phyloP scores from a whole-genome alignment of 2,797 vertebrate species.

The Hippoglossus hippoglossus region DNA sequence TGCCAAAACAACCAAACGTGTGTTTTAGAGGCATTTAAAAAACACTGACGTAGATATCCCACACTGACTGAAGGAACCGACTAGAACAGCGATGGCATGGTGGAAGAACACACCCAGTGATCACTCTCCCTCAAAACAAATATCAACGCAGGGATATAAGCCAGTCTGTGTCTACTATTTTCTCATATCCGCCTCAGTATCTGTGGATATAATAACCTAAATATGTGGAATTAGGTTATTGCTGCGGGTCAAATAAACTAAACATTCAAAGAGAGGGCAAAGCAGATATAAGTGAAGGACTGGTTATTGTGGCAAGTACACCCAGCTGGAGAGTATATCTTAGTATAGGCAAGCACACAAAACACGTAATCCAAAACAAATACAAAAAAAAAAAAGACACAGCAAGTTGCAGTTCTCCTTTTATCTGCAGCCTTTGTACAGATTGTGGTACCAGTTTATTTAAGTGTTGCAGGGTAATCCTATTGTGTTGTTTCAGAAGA shows the following conservation, averaged over 20 bases:
- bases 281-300: constrained; percentile 22
- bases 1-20: constrained; percentile 36
- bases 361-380: constrained; percentile 3
- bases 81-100: constrained; percentile 47
- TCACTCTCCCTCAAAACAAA: constrained; percentile 72
- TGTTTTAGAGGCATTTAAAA: constrained; percentile 41
- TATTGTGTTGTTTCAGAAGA: constrained; percentile 25
- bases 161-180: constrained; percentile 54
- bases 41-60: constrained; percentile 32
- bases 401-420: constrained; percentile 3
- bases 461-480: constrained; percentile 16
- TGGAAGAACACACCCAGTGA: constrained; percentile 58
- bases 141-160: constrained; percentile 65
- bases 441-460: constrained; percentile 9
- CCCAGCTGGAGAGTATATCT: not conserved
- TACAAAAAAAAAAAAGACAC: not conserved
- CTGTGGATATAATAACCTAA: constrained; percentile 2
- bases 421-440: not conserved
- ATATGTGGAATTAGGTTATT: constrained; percentile 42
- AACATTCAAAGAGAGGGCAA: constrained; percentile 35
- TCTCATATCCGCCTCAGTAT: constrained; percentile 69
- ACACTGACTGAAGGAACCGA: constrained; percentile 42
- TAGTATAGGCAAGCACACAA: not conserved
- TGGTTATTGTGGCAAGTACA: constrained; percentile 4
- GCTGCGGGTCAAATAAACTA: constrained; percentile 61